Percentiles rank a stretch among this genome's conserved stretches.
These are phyloP conservation scores for Conus betulinus DNA, from an alignment of 1,140 invertebrate species.

Conservation along the genomic window DNA sequence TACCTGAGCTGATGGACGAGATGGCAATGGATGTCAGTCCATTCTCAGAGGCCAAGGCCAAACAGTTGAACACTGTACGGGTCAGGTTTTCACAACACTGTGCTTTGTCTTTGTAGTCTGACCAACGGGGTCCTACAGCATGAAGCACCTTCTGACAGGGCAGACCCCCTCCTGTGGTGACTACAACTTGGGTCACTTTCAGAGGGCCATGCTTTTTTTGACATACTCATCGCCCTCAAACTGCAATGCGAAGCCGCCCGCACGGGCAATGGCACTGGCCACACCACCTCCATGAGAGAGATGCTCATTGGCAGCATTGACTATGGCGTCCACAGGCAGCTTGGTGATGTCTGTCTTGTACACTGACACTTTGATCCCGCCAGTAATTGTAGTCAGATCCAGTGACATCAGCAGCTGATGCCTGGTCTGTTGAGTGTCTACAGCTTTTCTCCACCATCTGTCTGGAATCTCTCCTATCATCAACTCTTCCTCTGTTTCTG, in stretches of 20 bases:
- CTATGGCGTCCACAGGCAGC: conserved; percentile 90
- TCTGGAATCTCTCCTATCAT: not conserved
- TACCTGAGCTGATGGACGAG: conserved; percentile 58
- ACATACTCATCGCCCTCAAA: conserved; percentile 52
- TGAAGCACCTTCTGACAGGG: conserved; percentile 55
- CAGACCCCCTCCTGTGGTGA: conserved; percentile 53
- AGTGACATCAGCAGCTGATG: not conserved
- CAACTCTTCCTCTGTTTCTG: not conserved
- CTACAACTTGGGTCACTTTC: conserved; percentile 44
- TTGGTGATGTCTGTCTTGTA: conserved; percentile 86
- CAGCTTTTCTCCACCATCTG: too few species aligned
- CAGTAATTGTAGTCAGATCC: not conserved
- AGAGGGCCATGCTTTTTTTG: conserved; percentile 41
- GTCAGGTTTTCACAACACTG: conserved; percentile 47
- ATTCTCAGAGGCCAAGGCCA: conserved; percentile 39
- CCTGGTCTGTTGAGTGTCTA: not conserved
- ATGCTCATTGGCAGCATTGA: conserved; percentile 90
- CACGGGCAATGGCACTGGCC: conserved; percentile 85
- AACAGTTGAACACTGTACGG: conserved; percentile 48
- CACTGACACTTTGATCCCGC: conserved; percentile 46
- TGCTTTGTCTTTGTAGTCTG: conserved; percentile 33
- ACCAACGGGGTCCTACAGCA: conserved; percentile 58
- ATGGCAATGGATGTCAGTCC: conserved; percentile 50
- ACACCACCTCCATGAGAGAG: conserved; percentile 88
- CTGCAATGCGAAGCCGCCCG: conserved; percentile 48